Base-by-base conservation (phyloP, 1,140 invertebrate species). In the Hylaeus anthracinus region DNA sequence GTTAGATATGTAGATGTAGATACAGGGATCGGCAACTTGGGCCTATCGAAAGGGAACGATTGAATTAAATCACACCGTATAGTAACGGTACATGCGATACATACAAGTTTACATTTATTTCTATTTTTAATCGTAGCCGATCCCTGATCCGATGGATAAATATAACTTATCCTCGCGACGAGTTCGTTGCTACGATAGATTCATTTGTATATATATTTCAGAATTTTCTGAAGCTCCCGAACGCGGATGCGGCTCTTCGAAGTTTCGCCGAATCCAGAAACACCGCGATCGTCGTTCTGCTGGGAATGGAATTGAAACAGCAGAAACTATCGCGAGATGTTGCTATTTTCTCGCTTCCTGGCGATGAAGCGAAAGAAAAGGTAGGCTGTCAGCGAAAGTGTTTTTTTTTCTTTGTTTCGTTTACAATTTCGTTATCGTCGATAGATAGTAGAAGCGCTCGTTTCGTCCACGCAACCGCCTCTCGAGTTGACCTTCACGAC, bases 261-360 rank as follows among this genome's bases (percentile, higher is more conserved):
- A 85, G 91, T 48, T 95, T 95, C 88, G 93, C 90, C 45, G 75
- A 82, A 37, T 85, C 92, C 82, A 90, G 88, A 45, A 89, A 93
- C 60, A 90, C 88, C 51, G 79, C 85, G 65, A 82, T 94, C 12
- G 83, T 93, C 3, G 81, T 95, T 15, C 85, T 95, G 14, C 92
- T 95, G 37, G 95, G 95, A 64, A 92, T 95, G 89, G 89, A 93
- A 76, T 89, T 94, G 70, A 88, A 82, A 58, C n/a, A 12, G 14
- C 2, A 14, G 86, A 92, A 67, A 81, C 71, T 95, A 45, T 89
- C 90, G 77, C 93, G 95, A 79, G 95, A 95, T 89, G 84, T 95
- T 5, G 95, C 92, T 14, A 81, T 95, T 26, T 94, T 94, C 87
- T 93, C 91, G 61, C 88, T 86, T 79, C 72, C 58, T 39, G 60